Conservation (phyloP, 2,113 vertebrate species). For the Muntiacus muntjak region DNA sequence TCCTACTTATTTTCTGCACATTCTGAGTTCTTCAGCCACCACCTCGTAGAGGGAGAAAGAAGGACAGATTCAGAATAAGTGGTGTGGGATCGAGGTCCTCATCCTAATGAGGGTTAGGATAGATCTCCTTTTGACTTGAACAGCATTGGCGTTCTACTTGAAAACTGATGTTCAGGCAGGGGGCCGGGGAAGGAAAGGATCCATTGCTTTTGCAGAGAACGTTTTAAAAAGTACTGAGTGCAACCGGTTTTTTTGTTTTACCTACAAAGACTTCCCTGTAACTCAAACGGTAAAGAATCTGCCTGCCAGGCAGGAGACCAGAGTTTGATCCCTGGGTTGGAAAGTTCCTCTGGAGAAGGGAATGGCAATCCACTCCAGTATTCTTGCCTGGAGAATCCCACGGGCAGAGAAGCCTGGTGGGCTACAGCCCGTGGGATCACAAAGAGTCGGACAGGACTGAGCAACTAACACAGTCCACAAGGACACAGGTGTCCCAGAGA, state of each 20-base stretch:
- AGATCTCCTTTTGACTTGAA: neutral
- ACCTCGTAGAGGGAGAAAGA: neutral
- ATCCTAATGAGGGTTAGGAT: neutral
- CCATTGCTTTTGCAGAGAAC: neutral
- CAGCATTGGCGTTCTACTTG: neutral
- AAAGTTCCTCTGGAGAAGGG: neutral
- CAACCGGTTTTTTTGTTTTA: neutral
- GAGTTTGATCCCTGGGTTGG: neutral
- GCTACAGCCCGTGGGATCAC: neutral
- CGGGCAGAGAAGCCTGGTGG: neutral
- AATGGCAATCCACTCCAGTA: neutral
- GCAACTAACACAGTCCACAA: neutral
- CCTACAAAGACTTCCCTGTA: neutral
- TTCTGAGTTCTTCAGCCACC: neutral
- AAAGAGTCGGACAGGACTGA: rapidly evolving
- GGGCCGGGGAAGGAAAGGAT: neutral
- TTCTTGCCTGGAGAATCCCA: neutral
- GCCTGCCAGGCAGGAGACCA: neutral
- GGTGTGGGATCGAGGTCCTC: neutral
- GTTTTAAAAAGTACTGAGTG: neutral
- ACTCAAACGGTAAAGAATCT: neutral
- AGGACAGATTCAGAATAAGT: neutral
- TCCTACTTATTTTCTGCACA: neutral
- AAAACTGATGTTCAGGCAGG: neutral
- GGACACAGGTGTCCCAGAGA: neutral